Percentiles rank a stretch among this genome's conserved stretches.
Conservation (phyloP, 2,888 invertebrate species). For the Ornithoptera alexandrae region DNA sequence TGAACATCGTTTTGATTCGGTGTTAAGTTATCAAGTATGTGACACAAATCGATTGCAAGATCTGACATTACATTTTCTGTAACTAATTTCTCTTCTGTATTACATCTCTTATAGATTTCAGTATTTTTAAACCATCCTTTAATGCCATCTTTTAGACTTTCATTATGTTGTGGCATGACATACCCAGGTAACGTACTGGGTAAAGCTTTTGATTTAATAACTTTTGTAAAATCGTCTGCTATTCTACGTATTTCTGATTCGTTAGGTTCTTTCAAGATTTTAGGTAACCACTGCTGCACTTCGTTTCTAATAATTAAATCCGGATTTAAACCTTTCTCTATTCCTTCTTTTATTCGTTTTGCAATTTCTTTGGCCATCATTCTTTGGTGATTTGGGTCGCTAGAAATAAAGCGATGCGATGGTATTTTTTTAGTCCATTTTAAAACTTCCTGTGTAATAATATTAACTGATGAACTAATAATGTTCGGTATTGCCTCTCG, state of each 20-base stretch:
- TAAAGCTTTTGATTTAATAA: slow-evolving; percentile 3
- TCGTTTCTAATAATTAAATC: slow-evolving; percentile 13
- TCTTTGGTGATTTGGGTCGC: slow-evolving; percentile 14
- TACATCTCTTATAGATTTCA: slow-evolving; percentile 10
- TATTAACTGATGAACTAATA: neutral
- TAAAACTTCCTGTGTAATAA: slow-evolving; percentile 4
- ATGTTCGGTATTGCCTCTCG: neutral
- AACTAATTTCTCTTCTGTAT: slow-evolving; percentile 8
- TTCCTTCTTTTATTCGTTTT: slow-evolving; percentile 8
- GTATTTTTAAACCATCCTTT: slow-evolving; percentile 15
- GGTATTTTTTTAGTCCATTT: slow-evolving; percentile 23
- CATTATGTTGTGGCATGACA: neutral
- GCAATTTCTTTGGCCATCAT: slow-evolving; percentile 18
- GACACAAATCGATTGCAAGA: slow-evolving; percentile 17
- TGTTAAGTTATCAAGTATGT: slow-evolving; percentile 13
- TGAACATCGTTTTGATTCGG: slow-evolving; percentile 1
- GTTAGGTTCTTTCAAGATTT: slow-evolving; percentile 17
- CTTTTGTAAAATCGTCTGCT: slow-evolving; percentile 10
- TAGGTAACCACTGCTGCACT: slow-evolving; percentile 21
- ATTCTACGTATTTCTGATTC: slow-evolving; percentile 13
- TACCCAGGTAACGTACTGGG: neutral
- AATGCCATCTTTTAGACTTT: slow-evolving; percentile 9
- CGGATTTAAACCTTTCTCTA: slow-evolving; percentile 3
- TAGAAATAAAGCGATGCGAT: slow-evolving; percentile 11
- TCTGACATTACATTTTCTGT: slow-evolving; percentile 20